These are phyloP conservation scores for Steinernema feltiae DNA, from an alignment of 1,140 invertebrate species.

Conservation along the genomic window DNA sequence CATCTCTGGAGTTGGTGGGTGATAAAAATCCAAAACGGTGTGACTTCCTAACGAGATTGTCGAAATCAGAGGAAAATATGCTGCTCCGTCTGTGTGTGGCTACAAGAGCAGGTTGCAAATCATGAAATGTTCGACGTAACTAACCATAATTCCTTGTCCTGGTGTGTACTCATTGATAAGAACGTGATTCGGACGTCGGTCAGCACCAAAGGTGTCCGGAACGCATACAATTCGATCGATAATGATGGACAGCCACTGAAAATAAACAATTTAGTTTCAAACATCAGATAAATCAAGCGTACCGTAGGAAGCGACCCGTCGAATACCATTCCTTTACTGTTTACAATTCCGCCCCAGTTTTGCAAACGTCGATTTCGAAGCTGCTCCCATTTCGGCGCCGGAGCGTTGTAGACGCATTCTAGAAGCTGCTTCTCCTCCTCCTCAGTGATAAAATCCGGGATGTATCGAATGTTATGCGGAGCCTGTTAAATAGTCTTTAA, in stretches of 20 bases:
- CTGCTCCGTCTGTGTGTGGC: slow-evolving; percentile 86
- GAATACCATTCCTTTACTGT: slow-evolving; percentile 40
- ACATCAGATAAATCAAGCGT: background rate
- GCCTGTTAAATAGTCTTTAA: slow-evolving; percentile 63
- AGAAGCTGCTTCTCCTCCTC: slow-evolving; percentile 72
- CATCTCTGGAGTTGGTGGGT: slow-evolving; percentile 53
- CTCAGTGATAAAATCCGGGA: slow-evolving; percentile 80
- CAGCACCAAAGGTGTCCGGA: slow-evolving; percentile 67
- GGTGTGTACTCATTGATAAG: slow-evolving; percentile 89
- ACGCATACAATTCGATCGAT: slow-evolving; percentile 70
- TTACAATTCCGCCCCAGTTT: slow-evolving; percentile 73
- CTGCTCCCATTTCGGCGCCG: slow-evolving; percentile 92
- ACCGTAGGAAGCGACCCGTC: slow-evolving; percentile 45
- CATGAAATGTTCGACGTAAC: slow-evolving; percentile 16
- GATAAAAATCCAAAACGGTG: slow-evolving; percentile 77
- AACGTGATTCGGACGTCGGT: slow-evolving; percentile 79
- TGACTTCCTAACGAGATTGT: slow-evolving; percentile 86
- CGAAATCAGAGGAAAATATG: slow-evolving; percentile 84
- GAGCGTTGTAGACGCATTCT: slow-evolving; percentile 68
- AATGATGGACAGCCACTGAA: slow-evolving; percentile 73
- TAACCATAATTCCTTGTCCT: slow-evolving; percentile 82
- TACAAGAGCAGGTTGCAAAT: slow-evolving; percentile 56
- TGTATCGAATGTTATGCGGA: slow-evolving; percentile 72
- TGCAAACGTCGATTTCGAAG: slow-evolving; percentile 80
- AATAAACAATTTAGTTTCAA: slow-evolving; percentile 22